phyloP scores from a whole-genome alignment of 2,797 vertebrate species.

The Epinephelus malabaricus region DNA sequence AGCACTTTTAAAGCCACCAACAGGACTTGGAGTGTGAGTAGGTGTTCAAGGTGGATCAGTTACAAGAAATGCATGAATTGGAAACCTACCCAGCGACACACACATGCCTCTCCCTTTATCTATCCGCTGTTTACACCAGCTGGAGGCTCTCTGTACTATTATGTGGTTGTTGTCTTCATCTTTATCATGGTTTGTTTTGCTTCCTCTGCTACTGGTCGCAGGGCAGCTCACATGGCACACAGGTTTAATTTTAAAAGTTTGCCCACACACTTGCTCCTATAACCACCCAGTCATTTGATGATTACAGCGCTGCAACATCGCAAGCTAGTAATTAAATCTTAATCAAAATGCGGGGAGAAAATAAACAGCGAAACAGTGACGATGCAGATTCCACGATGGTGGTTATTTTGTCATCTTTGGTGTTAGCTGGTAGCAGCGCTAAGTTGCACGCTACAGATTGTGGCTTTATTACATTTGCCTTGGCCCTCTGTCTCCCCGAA shows the following conservation, averaged over 20 bases:
- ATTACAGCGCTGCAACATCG: conserved; percentile 16
- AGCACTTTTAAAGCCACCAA: conserved; percentile 42
- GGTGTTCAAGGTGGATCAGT: conserved; percentile 21
- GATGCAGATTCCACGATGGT: conserved; percentile 12
- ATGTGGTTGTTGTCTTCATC: conserved; percentile 67
- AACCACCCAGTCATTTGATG: conserved; percentile 49
- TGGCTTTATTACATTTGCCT: conserved; percentile 55
- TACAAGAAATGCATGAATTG: conserved; percentile 34
- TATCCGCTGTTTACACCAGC: conserved; percentile 60
- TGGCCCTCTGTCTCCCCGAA: conserved; percentile 50
- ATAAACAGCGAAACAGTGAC: background rate
- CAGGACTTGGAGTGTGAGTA: conserved; percentile 17
- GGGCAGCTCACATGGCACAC: conserved; percentile 63
- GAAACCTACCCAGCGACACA: conserved; percentile 12
- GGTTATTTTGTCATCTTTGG: conserved; percentile 17
- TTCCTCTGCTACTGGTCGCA: conserved; percentile 73
- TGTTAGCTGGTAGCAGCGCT: conserved; percentile 28
- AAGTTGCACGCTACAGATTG: conserved; percentile 42
- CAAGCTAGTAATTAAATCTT: conserved; percentile 44
- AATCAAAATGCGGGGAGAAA: conserved; percentile 17
- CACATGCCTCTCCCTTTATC: conserved; percentile 46
- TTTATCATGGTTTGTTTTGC: conserved; percentile 62
- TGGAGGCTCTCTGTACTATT: conserved; percentile 52
- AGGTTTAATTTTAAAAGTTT: conserved; percentile 59
- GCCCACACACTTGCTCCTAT: conserved; percentile 59